Base-by-base conservation (phyloP, 2,797 vertebrate species). In the Epinephelus coioides region DNA sequence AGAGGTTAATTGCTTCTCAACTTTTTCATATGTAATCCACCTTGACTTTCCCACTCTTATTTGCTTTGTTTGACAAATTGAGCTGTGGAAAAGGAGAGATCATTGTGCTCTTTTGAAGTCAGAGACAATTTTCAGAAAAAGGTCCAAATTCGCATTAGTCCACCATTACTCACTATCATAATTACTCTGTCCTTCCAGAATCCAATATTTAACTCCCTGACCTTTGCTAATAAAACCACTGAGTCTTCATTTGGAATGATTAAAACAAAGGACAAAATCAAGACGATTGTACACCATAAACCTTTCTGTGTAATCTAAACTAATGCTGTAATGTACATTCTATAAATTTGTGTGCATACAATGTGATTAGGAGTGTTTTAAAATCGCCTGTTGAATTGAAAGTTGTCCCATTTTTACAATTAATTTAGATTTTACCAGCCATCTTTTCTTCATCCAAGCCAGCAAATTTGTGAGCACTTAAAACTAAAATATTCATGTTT, bases 1-100 rank as follows among this genome's bases (percentile, higher is more conserved):
- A 55, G 79, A 88, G 92, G 91, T 92, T 93, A 94, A 94, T 94
- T 94, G 76, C 84, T 19, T 88, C 66, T 88, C 69, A 81, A 76
- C 61, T 86, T 85, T 88, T 85, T 78, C 73, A 80, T 49, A 57
- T 65, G 50, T 86, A 89, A 93, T 93, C 84, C 82, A 80, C 80
- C 44, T 44, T 89, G 87, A 85, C 88, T 82, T 86, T 87, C 65
- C 34, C 63, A 30, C 76, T 81, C 61, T 59, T 56, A 57, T 91
- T 90, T 82, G 65, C 85, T 84, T 74, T 71, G 64, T 83, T 80
- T 84, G 73, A 81, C 87, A 79, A 87, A 86, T 76, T 69, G 65
- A 79, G 60, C 61, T 64, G 8, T 74, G 25, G n/a, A 69, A 77
- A 75, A 59, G 6, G 25, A 76, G 56, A 84, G 76, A 75, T 76